Conservation (phyloP, 1,140 invertebrate species). For the Drosophila pseudoananassae region DNA sequence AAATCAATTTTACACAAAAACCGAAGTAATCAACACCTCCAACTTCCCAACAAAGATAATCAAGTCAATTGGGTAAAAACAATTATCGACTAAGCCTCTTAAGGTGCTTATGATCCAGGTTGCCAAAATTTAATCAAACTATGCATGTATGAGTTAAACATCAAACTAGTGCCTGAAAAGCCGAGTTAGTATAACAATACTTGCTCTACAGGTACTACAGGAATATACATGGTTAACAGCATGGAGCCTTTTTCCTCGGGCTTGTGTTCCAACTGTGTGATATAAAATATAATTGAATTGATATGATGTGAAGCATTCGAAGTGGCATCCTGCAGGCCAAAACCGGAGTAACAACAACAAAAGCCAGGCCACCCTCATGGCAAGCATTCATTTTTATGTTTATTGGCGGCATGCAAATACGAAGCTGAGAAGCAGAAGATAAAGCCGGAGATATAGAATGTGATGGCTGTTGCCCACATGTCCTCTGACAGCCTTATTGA, state of each 20-base stretch:
- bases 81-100: slow-evolving; percentile 23
- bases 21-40: slow-evolving; percentile 31
- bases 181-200: background rate
- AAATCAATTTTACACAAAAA: slow-evolving; percentile 44
- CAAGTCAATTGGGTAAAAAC: slow-evolving; percentile 9
- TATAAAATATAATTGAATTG: slow-evolving; percentile 54
- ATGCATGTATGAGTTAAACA: slow-evolving; percentile 19
- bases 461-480: slow-evolving; percentile 14
- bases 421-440: slow-evolving; percentile 21
- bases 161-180: slow-evolving; percentile 14
- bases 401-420: slow-evolving; percentile 50
- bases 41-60: slow-evolving; percentile 20
- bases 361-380: slow-evolving; percentile 27
- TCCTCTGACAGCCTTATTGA: slow-evolving; percentile 47
- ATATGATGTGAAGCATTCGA: slow-evolving; percentile 35
- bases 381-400: slow-evolving; percentile 52
- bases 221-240: slow-evolving; percentile 21
- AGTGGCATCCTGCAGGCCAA: slow-evolving; percentile 22
- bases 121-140: slow-evolving; percentile 19
- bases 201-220: slow-evolving; percentile 7
- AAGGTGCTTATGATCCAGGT: slow-evolving; percentile 11
- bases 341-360: slow-evolving; percentile 14
- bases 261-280: slow-evolving; percentile 43
- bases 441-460: background rate
- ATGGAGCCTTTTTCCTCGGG: slow-evolving; percentile 20